Percentiles rank a stretch among this genome's conserved stretches.
phyloP scores from a whole-genome alignment of 2,113 vertebrate genomes.

The Misgurnus anguillicaudatus region DNA sequence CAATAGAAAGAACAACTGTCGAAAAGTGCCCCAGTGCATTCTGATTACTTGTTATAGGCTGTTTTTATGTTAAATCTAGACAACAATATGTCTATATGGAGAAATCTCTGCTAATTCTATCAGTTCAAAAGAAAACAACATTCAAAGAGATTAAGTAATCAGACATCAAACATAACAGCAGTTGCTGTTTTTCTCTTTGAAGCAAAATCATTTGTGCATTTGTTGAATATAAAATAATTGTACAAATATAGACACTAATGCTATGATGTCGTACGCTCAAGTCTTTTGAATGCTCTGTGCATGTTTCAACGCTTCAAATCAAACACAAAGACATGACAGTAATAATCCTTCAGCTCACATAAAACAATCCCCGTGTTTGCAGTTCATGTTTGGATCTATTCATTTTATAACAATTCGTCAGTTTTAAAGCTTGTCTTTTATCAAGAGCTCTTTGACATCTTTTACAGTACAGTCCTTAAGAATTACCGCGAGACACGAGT shows the following conservation, averaged over 20 bases:
- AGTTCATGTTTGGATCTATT: slow-evolving; percentile 17
- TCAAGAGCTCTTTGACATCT: slow-evolving; percentile 28
- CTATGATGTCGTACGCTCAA: not conserved
- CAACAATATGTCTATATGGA: slow-evolving; percentile 18
- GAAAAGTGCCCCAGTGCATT: not conserved
- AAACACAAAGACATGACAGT: not conserved
- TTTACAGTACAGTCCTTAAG: slow-evolving; percentile 36
- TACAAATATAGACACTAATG: not conserved
- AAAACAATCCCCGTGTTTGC: slow-evolving; percentile 14
- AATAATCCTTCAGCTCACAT: slow-evolving; percentile 28
- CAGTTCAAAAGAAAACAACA: not conserved
- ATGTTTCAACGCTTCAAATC: not conserved
- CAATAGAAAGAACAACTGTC: not conserved
- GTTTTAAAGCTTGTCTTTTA: slow-evolving; percentile 16
- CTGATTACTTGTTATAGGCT: not conserved
- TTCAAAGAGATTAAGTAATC: slow-evolving; percentile 6
- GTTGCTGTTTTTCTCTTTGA: not conserved
- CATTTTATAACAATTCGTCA: slow-evolving; percentile 7
- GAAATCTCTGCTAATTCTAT: slow-evolving; percentile 11
- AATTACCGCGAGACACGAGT: slow-evolving; percentile 32
- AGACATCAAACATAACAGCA: slow-evolving; percentile 11
- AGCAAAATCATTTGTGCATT: not conserved
- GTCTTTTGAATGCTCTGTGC: not conserved
- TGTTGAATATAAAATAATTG: slow-evolving; percentile 9
- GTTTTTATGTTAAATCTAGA: slow-evolving; percentile 8